Evolutionary conservation across 2,888 invertebrate species (phyloP), one percentile per base, ranked within the genome.

Genomic region (Drosophila antonietae): DNA sequence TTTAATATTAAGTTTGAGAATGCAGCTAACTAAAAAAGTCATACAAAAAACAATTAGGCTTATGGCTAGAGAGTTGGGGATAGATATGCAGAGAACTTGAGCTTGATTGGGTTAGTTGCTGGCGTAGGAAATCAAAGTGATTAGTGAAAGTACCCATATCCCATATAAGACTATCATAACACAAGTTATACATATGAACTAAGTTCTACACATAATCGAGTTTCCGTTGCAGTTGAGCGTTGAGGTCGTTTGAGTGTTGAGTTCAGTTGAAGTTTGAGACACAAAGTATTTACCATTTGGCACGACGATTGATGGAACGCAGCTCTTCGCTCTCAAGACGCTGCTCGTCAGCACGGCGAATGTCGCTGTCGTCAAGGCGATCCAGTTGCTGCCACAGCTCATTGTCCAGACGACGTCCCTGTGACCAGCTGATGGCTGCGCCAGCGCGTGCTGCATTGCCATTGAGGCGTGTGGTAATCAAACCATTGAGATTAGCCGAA

Each of bases 361-460:
- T 43, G 12, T 73, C 83, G 20, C 59, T 65, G 6, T 67, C 81
- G 5, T 84, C 86, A 20, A 88, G 74, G 31, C 85, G 80, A 14
- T 87, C 80, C 53, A 91, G 69, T 35, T 85, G 80, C 31, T 85
- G 80, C 77, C 89, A 90, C 7, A 89, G 73, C 10, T 81, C 68
- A 52, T 80, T 85, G 63, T 77, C 80, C 18, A 88, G 65, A 0
- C 89, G 76, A 28, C 78, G 68, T 41, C 79, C 81, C 10, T 79
- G 75, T 10, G 74, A 61, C 70, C 80, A 80, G 62, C 87, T 89
- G 3, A 88, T 70, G 0, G 85, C 83, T 51, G 78, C 80, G 49
- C 75, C 80, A 28, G 84, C 77, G 7, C 89, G 68, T 10, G 73
- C 73, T 0, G 73, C 67, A 31, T 83, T 78, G 3, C 82, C 81